Evolutionary conservation across 2,888 invertebrate species (phyloP).

Genomic region (Melipona beecheii): DNA sequence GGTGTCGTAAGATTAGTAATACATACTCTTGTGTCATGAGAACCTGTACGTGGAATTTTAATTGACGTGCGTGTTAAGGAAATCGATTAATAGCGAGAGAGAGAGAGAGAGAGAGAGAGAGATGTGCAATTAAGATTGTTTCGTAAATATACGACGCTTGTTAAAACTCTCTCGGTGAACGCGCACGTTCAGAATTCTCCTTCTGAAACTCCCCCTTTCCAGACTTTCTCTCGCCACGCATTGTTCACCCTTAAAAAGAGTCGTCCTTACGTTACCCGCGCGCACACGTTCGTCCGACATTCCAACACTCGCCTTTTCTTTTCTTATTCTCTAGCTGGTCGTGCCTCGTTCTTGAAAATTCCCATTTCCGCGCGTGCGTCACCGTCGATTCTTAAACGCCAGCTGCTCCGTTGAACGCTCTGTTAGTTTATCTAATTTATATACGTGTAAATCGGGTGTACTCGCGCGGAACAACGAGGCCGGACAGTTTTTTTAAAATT

Average conservation of each 20-base stretch:
- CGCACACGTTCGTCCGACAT: neutral
- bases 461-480: neutral
- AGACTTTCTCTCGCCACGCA: neutral
- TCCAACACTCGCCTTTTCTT: neutral
- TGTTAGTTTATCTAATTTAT: neutral
- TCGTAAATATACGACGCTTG: neutral
- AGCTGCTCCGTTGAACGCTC: neutral
- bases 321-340: neutral
- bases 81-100: neutral
- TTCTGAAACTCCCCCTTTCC: neutral
- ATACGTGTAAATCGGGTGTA: too few relatives aligned
- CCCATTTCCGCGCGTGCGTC: neutral
- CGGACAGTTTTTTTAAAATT: neutral
- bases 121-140: neutral
- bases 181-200: neutral
- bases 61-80: neutral
- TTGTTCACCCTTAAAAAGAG: conserved; percentile 1
- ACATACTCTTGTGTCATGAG: neutral
- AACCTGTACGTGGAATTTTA: neutral
- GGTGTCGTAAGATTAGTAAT: neutral
- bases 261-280: neutral
- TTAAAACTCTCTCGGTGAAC: neutral
- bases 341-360: neutral
- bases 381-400: neutral
- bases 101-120: too few relatives aligned